Evolutionary conservation across 2,113 vertebrate genomes (phyloP), one percentile per base, ranked within the genome.

Genomic region (Fregetta grallaria): DNA sequence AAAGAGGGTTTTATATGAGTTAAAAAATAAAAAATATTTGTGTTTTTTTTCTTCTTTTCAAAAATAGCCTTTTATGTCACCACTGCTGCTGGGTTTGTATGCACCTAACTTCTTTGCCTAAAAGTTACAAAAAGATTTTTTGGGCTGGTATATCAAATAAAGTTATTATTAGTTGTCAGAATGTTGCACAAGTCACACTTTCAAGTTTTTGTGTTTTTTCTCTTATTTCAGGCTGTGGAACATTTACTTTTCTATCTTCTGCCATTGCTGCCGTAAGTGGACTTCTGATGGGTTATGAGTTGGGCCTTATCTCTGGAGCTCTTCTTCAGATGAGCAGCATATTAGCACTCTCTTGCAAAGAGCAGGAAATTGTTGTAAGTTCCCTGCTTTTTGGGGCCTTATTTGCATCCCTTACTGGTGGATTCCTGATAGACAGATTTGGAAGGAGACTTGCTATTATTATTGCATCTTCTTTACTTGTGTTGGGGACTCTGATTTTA

Each of bases 311-410:
- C 93, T 99, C 99, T 2, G 99, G 99, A 65, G 99, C 99, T 47
- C 98, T 99, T 95, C 98, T 99, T 50, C 99, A 99, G 96, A 98
- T 99, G 95, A 98, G 98, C 50, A 98, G 96, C 17, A 86, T 98
- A 65, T 96, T 99, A 85, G 85, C 97, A 10, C 98, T 99, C 13
- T 98, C 98, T 52, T 99, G 99, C 96, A 98, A 96, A 10, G 96
- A 99, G 90, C 99, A 99, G 96, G 99, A 99, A 95, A 97, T 99
- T 70, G 86, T 99, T 59, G 99, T 99, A 94, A 99, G 99, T 94
- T 98, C 99, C 74, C 97, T 99, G 68, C 97, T 99, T 94, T 97
- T 99, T 15, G 99, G 99, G 45, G 99, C 99, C 23, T 98, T 99
- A 50, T 93, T 99, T 42, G 98, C 99, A 58, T 99, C 99, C 56